A percentile compares a stretch with the other conserved stretches of the same genome.
Evolutionary conservation across 2,888 invertebrate genomes (phyloP).

Genomic region (Drosophila planitibia): DNA sequence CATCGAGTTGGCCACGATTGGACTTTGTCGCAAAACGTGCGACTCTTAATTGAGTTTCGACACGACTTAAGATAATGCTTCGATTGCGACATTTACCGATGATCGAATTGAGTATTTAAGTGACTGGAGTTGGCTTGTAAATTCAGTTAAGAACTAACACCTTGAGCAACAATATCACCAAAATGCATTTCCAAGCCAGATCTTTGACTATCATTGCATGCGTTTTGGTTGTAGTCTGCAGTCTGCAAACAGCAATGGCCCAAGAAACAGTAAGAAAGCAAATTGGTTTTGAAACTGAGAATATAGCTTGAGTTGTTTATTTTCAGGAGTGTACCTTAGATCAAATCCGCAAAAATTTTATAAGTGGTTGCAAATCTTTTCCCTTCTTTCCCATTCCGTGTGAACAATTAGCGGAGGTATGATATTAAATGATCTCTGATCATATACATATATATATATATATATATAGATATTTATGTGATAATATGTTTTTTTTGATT

Average conservation of each 20-base stretch:
- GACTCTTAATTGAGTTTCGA: not conserved
- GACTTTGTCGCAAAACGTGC: slow-evolving; percentile 3
- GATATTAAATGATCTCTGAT: not conserved
- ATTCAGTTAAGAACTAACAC: slow-evolving; percentile 13
- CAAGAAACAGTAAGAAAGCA: not conserved
- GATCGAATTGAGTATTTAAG: slow-evolving; percentile 25
- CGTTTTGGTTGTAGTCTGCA: slow-evolving; percentile 8
- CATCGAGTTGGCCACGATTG: not conserved
- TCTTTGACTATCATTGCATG: slow-evolving; percentile 13
- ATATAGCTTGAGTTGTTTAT: not conserved
- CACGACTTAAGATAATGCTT: slow-evolving; percentile 16
- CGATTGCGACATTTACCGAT: no score
- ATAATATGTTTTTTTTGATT: not conserved
- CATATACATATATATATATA: not conserved
- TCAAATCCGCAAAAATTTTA: fast-evolving
- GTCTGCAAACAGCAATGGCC: slow-evolving; percentile 1
- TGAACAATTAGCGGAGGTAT: not conserved
- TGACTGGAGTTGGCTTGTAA: not conserved
- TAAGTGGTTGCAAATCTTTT: fast-evolving
- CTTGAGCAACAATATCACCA: not conserved
- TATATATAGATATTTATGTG: not conserved
- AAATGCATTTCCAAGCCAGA: slow-evolving; percentile 25
- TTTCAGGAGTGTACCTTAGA: not conserved
- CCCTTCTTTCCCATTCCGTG: not conserved
- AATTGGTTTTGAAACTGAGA: not conserved